Base-by-base conservation (phyloP, 2,797 vertebrate genomes). In the Chaunax sp. region DNA sequence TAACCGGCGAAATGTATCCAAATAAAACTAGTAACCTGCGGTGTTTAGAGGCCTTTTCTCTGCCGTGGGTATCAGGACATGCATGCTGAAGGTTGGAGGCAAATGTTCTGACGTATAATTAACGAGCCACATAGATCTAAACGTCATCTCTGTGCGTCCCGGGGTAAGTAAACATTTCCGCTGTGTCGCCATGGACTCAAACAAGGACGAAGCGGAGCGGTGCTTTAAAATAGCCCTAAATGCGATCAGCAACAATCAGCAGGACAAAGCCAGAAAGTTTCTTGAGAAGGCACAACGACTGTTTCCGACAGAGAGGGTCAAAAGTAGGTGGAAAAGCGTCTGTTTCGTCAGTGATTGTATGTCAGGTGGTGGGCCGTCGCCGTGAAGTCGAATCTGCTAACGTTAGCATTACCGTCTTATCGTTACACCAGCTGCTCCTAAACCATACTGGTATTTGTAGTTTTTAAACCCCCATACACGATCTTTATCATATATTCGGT, bases 141-240 rank as follows among this genome's bases (percentile, higher is more conserved):
- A 81, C 90, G 91, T 81, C 87, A 93, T 92, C 72, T 10, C 15
- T 26, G 26, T 18, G 93, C 91, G 94, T 76, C 92, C 64, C n/a
- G 28, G 51, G 69, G 72, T 82, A 87, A 80, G 90, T 90, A 92
- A 91, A 93, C 90, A 94, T 89, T 94, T 94, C 92, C 92, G 94
- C 92, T 93, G 93, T 95, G 65, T 87, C 94, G 95, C 92, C 92
- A 99, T 99, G 97, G 97, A 99, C 91, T 98, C 96, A 92, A 99
- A 99, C 95, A 96, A 97, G 96, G 97, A 98, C 93, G 97, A 98
- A 94, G 97, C 97, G 69, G 96, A 97, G 79, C 97, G 96, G 71
- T 99, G 97, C 88, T 95, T 97, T 30, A 93, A 94, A 49, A 98
- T 99, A 69, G 95, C 96, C 4, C 72, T 94, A 78, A 91, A 86